phyloP scores from a whole-genome alignment of 2,888 invertebrate genomes.

The Fragum sueziense region DNA sequence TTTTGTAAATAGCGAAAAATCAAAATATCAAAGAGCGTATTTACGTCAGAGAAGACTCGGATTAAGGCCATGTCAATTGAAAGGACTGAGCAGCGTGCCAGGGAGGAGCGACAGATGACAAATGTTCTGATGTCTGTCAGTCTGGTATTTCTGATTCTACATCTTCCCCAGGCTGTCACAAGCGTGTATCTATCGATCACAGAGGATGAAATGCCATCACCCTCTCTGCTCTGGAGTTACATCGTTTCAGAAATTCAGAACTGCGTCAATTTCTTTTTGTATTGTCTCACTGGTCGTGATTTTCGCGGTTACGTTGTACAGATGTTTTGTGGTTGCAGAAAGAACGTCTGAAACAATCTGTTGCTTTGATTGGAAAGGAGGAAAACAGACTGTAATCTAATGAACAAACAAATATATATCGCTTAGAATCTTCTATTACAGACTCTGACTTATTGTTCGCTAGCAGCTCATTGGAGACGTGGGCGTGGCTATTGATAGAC shows the following conservation, averaged over 20 bases:
- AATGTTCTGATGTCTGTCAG: conserved; percentile 13
- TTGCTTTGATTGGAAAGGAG: too few relatives aligned
- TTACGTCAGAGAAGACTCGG: too few relatives aligned
- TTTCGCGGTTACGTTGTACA: neutral
- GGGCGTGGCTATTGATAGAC: too few relatives aligned
- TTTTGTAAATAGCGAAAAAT: too few relatives aligned
- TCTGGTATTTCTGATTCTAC: conserved; percentile 14
- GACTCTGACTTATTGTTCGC: too few relatives aligned
- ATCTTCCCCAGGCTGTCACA: conserved; percentile 20
- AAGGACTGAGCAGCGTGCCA: conserved; percentile 7
- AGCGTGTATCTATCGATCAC: neutral
- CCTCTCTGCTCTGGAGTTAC: neutral
- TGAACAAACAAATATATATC: too few relatives aligned
- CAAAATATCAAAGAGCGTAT: too few relatives aligned
- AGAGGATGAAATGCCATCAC: neutral
- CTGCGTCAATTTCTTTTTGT: conserved; percentile 17
- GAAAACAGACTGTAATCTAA: too few relatives aligned
- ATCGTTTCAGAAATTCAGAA: conserved; percentile 15
- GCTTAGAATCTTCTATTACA: too few relatives aligned
- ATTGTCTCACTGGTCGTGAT: neutral
- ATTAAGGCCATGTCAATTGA: conserved; percentile 20
- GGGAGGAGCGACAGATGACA: conserved; percentile 28
- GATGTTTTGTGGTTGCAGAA: neutral
- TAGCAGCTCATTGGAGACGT: too few relatives aligned
- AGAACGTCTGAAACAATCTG: too few relatives aligned